Conservation (phyloP, 2,113 vertebrate genomes). For the Protobothrops flavoviridis region DNA sequence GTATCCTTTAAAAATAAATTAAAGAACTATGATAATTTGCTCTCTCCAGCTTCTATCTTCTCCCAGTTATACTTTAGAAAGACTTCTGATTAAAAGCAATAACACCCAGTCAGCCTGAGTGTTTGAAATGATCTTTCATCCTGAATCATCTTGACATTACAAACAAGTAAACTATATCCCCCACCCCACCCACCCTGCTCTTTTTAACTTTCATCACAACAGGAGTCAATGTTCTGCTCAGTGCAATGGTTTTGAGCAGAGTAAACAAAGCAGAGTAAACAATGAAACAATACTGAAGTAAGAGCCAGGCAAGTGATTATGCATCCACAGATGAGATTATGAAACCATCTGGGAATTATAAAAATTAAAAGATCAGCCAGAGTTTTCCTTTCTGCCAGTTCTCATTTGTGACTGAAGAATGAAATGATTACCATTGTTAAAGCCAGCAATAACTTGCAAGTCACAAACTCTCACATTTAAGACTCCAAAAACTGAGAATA, state of each 20-base stretch:
- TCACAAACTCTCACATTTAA: neutral
- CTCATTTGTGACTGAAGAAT: constrained; percentile 43
- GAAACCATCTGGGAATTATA: constrained; percentile 23
- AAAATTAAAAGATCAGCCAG: constrained; percentile 46
- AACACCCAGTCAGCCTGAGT: constrained; percentile 51
- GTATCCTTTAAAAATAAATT: neutral
- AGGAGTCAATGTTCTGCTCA: constrained; percentile 47
- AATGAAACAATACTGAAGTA: constrained; percentile 48
- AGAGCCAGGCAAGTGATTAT: constrained; percentile 48
- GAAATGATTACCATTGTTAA: constrained; percentile 45
- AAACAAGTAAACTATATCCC: constrained; percentile 46
- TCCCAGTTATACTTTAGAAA: neutral
- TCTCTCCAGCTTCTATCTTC: constrained; percentile 10
- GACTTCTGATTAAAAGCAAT: constrained; percentile 36
- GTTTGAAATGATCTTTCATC: constrained; percentile 54
- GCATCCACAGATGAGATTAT: constrained; percentile 51
- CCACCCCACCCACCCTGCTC: constrained; percentile 8
- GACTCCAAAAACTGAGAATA: neutral
- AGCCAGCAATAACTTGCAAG: constrained; percentile 40
- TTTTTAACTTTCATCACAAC: constrained; percentile 49
- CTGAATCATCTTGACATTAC: constrained; percentile 60
- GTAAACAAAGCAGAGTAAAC: constrained; percentile 50
- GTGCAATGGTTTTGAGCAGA: constrained; percentile 51
- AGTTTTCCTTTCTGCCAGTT: constrained; percentile 49
- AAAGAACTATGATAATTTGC: constrained; percentile 6